Conservation (phyloP, 1,140 invertebrate species). For the Penaeus vannamei region DNA sequence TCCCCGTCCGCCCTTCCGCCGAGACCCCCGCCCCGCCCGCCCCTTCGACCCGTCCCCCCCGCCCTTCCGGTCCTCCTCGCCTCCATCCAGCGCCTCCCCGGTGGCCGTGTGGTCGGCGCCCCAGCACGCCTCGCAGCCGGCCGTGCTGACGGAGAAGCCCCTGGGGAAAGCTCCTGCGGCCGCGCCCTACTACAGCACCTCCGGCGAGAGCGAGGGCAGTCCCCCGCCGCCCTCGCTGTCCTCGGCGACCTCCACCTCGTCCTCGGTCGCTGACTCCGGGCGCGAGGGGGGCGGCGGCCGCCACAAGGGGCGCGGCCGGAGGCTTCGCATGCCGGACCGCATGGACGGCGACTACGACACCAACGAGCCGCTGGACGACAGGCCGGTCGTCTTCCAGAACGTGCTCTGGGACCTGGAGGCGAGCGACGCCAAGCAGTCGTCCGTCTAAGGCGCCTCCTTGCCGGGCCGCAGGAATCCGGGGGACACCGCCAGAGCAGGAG, state of each 20-base stretch:
- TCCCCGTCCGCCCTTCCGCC: not conserved
- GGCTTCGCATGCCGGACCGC: constrained; percentile 4
- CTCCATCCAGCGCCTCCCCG: constrained; percentile 10
- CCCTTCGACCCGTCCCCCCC: not conserved
- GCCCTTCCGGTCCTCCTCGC: not conserved
- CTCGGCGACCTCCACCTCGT: not conserved
- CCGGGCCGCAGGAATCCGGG: not conserved
- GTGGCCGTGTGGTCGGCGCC: not conserved
- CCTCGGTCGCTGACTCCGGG: not conserved
- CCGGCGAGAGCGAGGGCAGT: not conserved
- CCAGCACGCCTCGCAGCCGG: not conserved
- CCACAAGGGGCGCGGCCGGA: not conserved
- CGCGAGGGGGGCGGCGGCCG: not conserved
- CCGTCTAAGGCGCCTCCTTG: constrained; percentile 7
- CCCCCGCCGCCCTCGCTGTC: not conserved
- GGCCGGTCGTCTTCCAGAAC: constrained; percentile 66
- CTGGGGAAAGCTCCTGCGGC: no score
- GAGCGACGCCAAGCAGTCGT: constrained; percentile 28
- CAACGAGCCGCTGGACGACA: constrained; percentile 61
- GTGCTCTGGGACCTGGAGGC: constrained; percentile 60
- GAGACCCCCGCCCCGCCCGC: not conserved
- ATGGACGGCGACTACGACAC: constrained; percentile 65
- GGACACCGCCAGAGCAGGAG: not conserved
- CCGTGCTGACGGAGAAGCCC: no score
- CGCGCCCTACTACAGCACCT: no score